Conservation (phyloP, 2,113 vertebrate species). For the Argyrosomus japonicus region DNA sequence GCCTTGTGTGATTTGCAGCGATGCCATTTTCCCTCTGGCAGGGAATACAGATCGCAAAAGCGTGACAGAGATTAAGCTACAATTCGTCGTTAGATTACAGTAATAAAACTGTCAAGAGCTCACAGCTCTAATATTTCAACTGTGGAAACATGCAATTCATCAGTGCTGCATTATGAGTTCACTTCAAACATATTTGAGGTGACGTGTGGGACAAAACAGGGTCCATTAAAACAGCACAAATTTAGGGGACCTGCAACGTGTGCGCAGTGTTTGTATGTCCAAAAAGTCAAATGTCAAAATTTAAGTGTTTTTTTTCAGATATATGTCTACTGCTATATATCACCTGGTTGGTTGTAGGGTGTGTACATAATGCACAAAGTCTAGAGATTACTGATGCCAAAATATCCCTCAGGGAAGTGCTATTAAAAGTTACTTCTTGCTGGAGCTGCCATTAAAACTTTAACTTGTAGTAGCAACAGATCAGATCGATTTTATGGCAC, state of each 20-base stretch:
- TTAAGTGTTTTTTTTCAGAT: no score
- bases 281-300: no score
- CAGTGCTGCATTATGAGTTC: conserved; percentile 47
- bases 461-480: conserved; percentile 90
- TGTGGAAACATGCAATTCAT: conserved; percentile 56
- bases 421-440: conserved; percentile 89
- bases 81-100: conserved; percentile 64
- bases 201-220: conserved; percentile 53
- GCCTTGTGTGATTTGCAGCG: conserved; percentile 62
- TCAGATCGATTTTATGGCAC: conserved; percentile 94
- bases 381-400: conserved; percentile 92
- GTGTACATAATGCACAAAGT: conserved; percentile 97
- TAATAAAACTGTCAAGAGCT: conserved; percentile 75
- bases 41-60: conserved; percentile 48
- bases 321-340: no score
- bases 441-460: conserved; percentile 89
- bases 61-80: conserved; percentile 67
- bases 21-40: conserved; percentile 63
- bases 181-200: conserved; percentile 53
- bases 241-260: conserved; percentile 17
- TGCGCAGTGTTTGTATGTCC: neutral
- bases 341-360: no score
- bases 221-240: conserved; percentile 42
- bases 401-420: conserved; percentile 90
- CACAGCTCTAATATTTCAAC: conserved; percentile 55